Evolutionary conservation across 1,140 invertebrate species (phyloP).

Genomic region (Papilio dardanus): DNA sequence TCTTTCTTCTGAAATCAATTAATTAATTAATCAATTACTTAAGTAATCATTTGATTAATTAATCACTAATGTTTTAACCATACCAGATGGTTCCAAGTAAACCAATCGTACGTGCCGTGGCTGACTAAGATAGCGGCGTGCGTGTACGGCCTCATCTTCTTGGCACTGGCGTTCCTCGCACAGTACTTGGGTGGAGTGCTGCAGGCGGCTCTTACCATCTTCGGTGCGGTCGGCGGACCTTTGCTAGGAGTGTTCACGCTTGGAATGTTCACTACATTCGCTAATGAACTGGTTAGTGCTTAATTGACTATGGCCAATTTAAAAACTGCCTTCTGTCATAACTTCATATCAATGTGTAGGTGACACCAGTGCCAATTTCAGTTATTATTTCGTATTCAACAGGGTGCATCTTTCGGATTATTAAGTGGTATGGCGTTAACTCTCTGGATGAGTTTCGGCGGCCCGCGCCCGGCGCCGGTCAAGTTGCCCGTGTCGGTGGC

Average conservation of each 20-base stretch:
- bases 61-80: conserved; percentile 27
- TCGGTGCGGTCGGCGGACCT: conserved; percentile 94
- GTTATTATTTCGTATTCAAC: conserved; percentile 21
- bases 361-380: no score
- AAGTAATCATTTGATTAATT: not conserved
- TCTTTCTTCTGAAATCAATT: not conserved
- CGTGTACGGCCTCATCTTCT: conserved; percentile 80
- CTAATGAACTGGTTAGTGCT: conserved; percentile 87
- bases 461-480: conserved; percentile 85
- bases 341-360: no score
- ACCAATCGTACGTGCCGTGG: conserved; percentile 58
- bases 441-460: conserved; percentile 94
- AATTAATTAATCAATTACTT: not conserved
- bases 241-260: conserved; percentile 92
- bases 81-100: conserved; percentile 64
- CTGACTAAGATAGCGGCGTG: conserved; percentile 75
- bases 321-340: no score
- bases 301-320: not conserved
- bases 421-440: conserved; percentile 86
- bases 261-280: conserved; percentile 94
- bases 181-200: conserved; percentile 91
- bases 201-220: conserved; percentile 93
- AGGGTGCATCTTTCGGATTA: conserved; percentile 88
- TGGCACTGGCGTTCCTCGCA: conserved; percentile 88
- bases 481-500: conserved; percentile 84